A percentile compares a stretch with the other conserved stretches of the same genome.
phyloP scores from a whole-genome alignment of 2,113 vertebrate species.

The Sebastes schlegelii region DNA sequence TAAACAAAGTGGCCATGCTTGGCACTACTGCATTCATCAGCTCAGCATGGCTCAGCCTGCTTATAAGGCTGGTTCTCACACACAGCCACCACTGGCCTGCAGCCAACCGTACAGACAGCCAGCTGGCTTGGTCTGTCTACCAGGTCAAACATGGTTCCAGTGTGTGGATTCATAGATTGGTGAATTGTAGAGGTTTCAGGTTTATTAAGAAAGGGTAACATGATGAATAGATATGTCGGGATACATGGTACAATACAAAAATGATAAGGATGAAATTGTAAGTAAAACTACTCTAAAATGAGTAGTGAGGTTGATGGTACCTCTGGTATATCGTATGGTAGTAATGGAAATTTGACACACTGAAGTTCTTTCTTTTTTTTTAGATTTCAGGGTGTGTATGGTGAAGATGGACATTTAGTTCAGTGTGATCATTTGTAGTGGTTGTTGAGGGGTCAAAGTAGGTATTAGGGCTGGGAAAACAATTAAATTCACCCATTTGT shows the following conservation, averaged over 20 bases:
- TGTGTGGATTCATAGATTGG: not conserved
- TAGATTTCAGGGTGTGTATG: not conserved
- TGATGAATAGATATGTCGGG: not conserved
- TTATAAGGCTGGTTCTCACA: conserved; percentile 43
- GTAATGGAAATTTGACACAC: not conserved
- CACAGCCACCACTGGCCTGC: conserved; percentile 41
- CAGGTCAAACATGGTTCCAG: conserved; percentile 54
- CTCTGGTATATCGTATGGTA: not conserved
- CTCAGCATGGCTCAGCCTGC: conserved; percentile 22
- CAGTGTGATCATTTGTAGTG: not conserved
- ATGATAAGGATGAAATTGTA: not conserved
- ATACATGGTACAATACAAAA: not conserved
- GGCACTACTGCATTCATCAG: conserved; percentile 30
- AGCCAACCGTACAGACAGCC: conserved; percentile 44
- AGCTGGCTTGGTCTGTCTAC: conserved; percentile 53
- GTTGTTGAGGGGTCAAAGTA: not conserved
- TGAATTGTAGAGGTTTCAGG: not conserved
- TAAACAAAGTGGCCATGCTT: conserved; percentile 18
- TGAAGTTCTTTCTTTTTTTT: not conserved
- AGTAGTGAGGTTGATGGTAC: not conserved
- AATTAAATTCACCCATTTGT: no score
- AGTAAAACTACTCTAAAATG: not conserved
- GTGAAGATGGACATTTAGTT: not conserved
- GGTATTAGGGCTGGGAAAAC: no score
- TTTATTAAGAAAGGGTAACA: not conserved